A percentile compares a stretch with the other conserved stretches of the same genome.
Evolutionary conservation across 53 echinoderm and acorn worm species (phyloP).

Genomic region (Mesocentrotus franciscanus): DNA sequence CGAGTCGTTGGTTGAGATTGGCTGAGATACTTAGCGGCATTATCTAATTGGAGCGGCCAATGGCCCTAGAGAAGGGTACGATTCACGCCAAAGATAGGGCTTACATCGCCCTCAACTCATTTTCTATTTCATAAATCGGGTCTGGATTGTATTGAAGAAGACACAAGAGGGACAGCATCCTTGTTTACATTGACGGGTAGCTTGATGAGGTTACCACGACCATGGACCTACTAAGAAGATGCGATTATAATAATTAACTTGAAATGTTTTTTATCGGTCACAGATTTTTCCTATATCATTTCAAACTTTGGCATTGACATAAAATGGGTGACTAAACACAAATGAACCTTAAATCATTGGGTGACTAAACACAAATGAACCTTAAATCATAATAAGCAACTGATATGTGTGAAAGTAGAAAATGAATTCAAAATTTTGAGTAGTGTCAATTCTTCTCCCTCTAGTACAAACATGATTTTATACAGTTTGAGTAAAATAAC

Average conservation of each 20-base stretch:
- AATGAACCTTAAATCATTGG: too few species aligned
- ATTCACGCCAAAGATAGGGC: neutral
- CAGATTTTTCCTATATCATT: neutral
- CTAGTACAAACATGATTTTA: too few species aligned
- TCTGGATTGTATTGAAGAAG: neutral
- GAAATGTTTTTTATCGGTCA: constrained; percentile 15
- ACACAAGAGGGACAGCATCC: neutral
- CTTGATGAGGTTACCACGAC: neutral
- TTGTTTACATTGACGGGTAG: neutral
- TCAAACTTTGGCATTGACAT: neutral
- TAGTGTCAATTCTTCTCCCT: too few species aligned
- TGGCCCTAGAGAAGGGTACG: constrained; percentile 26
- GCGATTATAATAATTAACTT: neutral
- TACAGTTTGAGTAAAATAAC: too few species aligned
- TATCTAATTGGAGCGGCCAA: constrained; percentile 41
- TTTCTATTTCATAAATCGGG: constrained; percentile 10
- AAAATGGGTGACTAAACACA: too few species aligned
- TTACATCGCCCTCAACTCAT: neutral
- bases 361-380: too few species aligned
- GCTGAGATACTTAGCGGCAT: constrained; percentile 36
- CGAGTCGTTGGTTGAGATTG: constrained; percentile 31
- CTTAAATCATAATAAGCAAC: too few species aligned
- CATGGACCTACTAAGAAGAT: too few species aligned
- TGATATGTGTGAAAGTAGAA: too few species aligned
- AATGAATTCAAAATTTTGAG: too few species aligned